Conservation (phyloP, 2,797 vertebrate species). For the Poecilia gillii region DNA sequence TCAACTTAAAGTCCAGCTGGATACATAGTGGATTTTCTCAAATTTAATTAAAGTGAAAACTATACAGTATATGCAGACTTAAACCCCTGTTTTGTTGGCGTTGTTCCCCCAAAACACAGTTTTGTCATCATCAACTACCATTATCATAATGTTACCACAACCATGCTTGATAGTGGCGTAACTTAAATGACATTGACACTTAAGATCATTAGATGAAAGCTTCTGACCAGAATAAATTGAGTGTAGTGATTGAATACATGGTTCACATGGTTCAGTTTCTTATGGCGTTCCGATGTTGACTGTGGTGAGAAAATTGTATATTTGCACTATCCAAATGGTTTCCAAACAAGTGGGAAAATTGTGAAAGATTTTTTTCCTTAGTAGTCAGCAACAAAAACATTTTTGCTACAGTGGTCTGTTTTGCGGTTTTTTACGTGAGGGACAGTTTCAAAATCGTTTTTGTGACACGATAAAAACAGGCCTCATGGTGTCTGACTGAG, state of each 20-base stretch:
- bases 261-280: not conserved
- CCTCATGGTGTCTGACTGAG: conserved; percentile 55
- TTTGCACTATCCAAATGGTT: not conserved
- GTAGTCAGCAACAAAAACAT: not conserved
- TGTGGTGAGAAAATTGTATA: not conserved
- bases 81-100: not conserved
- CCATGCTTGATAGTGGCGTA: not conserved
- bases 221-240: not conserved
- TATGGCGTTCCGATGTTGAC: not conserved
- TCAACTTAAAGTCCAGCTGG: not conserved
- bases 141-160: not conserved
- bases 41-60: not conserved
- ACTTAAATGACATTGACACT: not conserved
- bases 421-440: not conserved
- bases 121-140: not conserved
- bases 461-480: conserved; percentile 43
- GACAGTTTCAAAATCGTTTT: conserved; percentile 30
- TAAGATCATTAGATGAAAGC: not conserved
- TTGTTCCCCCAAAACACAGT: not conserved
- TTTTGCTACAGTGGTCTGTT: not conserved
- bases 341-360: not conserved
- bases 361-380: not conserved
- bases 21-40: not conserved
- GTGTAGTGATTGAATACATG: not conserved
- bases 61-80: not conserved